Evolutionary conservation across 2,113 vertebrate genomes (phyloP).

Genomic region (Poeciliopsis retropinna): DNA sequence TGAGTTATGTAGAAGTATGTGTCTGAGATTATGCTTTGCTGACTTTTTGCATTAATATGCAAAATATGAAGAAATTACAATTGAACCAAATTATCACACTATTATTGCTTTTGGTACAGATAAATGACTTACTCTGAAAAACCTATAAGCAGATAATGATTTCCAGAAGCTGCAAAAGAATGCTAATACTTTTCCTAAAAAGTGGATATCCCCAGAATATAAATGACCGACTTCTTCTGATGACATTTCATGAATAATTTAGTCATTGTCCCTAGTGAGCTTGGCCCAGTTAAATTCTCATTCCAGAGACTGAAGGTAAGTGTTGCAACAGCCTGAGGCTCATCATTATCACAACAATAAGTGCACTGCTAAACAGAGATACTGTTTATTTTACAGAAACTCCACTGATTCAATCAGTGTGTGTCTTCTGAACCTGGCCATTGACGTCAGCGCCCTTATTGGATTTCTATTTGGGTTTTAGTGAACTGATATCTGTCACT

Average conservation of each 20-base stretch:
- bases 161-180: neutral
- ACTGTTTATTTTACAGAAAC: conserved; percentile 11
- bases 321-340: conserved; percentile 19
- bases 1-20: neutral
- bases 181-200: neutral
- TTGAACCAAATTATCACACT: neutral
- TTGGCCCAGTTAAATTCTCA: conserved; percentile 18
- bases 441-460: conserved; percentile 52
- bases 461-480: conserved; percentile 33
- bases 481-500: conserved; percentile 31
- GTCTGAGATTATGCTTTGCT: neutral
- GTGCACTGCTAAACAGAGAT: conserved; percentile 2
- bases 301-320: conserved; percentile 17
- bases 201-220: neutral
- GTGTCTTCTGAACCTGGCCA: conserved; percentile 32
- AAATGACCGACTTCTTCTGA: conserved; percentile 17
- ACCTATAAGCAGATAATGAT: conserved; percentile 4
- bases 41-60: neutral
- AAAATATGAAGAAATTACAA: neutral
- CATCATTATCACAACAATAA: conserved; percentile 23
- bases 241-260: conserved; percentile 19
- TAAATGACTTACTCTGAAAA: conserved; percentile 1
- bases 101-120: neutral
- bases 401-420: conserved; percentile 34
- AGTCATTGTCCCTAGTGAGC: neutral